These are phyloP conservation scores for Invenusta paracnida DNA, from an alignment of 2,888 invertebrate genomes.

Conservation along the genomic window DNA sequence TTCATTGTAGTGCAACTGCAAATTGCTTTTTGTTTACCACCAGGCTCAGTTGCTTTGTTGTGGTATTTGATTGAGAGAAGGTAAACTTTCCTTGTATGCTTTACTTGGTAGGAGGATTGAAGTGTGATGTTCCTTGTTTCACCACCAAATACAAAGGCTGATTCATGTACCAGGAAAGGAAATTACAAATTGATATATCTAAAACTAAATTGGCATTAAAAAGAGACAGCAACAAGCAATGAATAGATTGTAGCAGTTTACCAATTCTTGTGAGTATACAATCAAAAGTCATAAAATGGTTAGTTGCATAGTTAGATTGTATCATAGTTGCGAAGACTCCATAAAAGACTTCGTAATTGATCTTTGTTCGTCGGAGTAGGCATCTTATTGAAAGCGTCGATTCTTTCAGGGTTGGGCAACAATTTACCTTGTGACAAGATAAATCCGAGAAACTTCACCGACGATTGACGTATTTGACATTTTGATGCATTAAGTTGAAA, in stretches of 20 bases:
- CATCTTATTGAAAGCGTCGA: slow-evolving; percentile 17
- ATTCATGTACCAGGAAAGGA: no score
- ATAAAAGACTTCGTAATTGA: slow-evolving; percentile 43
- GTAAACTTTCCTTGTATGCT: no score
- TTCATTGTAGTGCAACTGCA: no score
- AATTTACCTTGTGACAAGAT: slow-evolving; percentile 27
- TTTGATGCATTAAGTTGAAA: slow-evolving; percentile 35
- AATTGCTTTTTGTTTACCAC: no score
- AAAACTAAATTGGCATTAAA: not conserved
- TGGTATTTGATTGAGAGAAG: no score
- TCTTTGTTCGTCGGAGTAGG: slow-evolving; percentile 15
- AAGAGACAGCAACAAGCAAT: not conserved
- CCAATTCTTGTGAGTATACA: not conserved
- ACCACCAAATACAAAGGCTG: no score
- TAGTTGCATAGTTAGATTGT: slow-evolving; percentile 42
- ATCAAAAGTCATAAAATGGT: not conserved
- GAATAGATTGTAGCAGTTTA: not conserved
- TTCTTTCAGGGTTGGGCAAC: slow-evolving; percentile 32
- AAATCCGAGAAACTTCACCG: slow-evolving; percentile 35
- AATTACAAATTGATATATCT: no score
- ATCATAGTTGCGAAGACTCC: slow-evolving; percentile 46
- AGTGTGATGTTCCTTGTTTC: no score
- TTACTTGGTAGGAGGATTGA: no score
- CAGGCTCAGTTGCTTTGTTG: no score
- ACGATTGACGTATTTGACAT: slow-evolving; percentile 26